phyloP scores from a whole-genome alignment of 2,113 vertebrate species.

The Eptesicus fuscus region DNA sequence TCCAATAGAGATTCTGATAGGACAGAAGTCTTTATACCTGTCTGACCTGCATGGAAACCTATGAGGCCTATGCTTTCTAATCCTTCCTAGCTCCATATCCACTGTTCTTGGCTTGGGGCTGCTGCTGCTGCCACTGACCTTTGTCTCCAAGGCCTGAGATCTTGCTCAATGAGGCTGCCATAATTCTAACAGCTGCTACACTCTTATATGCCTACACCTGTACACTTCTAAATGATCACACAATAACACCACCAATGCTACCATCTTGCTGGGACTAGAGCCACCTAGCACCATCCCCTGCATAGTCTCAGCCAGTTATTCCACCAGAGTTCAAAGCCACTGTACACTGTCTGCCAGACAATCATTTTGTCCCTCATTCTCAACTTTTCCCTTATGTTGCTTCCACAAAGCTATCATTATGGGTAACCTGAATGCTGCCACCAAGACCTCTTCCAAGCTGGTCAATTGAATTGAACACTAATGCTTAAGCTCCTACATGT shows the following conservation, averaged over 20 bases:
- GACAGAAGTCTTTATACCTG: not conserved
- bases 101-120: not conserved
- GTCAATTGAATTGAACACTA: not conserved
- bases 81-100: not conserved
- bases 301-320: not conserved
- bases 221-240: not conserved
- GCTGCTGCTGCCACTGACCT: not conserved
- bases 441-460: not conserved
- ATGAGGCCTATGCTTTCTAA: not conserved
- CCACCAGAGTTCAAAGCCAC: not conserved
- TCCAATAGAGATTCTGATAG: not conserved
- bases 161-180: not conserved
- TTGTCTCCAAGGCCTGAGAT: not conserved
- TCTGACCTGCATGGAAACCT: not conserved
- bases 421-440: not conserved
- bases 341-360: not conserved
- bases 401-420: not conserved
- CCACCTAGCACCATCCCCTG: not conserved
- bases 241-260: not conserved
- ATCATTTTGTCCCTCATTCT: not conserved
- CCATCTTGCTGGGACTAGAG: not conserved
- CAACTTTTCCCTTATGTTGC: not conserved
- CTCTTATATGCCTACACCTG: not conserved
- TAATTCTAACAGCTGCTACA: not conserved
- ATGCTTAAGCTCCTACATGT: not conserved